phyloP scores from a whole-genome alignment of 2,113 vertebrate species.

The Pelusios castaneus region DNA sequence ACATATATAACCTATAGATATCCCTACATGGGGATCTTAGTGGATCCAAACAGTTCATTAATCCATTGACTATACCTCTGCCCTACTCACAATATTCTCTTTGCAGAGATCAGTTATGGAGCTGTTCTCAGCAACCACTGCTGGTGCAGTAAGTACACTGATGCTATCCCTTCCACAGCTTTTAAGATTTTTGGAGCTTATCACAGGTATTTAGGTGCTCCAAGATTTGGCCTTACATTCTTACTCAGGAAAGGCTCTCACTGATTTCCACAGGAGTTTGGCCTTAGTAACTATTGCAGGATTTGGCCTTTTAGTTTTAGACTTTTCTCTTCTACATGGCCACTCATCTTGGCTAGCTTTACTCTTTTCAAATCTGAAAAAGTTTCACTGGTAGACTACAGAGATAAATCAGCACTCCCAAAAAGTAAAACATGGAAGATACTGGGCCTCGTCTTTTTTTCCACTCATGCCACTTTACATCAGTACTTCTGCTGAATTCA shows the following conservation, averaged over 20 bases:
- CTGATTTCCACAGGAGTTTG: neutral
- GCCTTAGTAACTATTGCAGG: neutral
- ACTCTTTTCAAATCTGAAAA: neutral
- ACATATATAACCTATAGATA: neutral
- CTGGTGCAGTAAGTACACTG: fast-evolving
- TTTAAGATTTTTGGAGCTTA: neutral
- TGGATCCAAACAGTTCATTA: neutral
- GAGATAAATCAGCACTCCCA: neutral
- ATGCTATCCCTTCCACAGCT: neutral
- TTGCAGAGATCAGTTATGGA: neutral
- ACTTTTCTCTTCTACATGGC: neutral
- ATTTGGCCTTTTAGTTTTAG: neutral
- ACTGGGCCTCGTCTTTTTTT: neutral
- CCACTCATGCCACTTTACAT: neutral
- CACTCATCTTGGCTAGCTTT: neutral
- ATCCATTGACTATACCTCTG: neutral
- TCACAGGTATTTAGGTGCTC: neutral
- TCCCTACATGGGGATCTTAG: neutral
- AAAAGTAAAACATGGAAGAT: neutral
- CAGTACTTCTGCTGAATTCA: neutral
- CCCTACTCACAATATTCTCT: fast-evolving
- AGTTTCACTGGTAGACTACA: neutral
- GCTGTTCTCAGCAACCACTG: neutral
- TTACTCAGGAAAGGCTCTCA: neutral
- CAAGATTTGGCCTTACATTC: neutral